phyloP scores from a whole-genome alignment of 2,888 invertebrate species.

The Tipula vernalis region DNA sequence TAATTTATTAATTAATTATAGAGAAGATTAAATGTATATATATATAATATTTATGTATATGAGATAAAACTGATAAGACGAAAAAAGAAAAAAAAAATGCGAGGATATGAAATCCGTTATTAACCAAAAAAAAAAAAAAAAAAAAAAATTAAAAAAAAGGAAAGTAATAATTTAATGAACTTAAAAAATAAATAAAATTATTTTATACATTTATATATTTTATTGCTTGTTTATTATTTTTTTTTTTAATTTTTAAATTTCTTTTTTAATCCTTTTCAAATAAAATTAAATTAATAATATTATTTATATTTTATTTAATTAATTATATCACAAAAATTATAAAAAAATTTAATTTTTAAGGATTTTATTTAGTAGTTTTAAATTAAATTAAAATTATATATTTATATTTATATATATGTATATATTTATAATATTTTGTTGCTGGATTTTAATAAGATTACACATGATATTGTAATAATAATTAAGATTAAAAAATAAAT shows the following conservation, averaged over 20 bases:
- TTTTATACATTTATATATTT: conserved; percentile 4
- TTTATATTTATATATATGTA: not conserved
- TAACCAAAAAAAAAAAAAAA: not conserved
- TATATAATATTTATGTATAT: not conserved
- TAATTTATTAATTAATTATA: not conserved
- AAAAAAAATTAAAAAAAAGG: not conserved
- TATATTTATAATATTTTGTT: not conserved
- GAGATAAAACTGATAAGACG: not conserved
- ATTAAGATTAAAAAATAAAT: not conserved
- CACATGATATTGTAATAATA: not conserved
- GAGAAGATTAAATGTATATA: not conserved
- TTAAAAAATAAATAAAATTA: not conserved
- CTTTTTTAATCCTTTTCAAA: not conserved
- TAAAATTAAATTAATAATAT: not conserved
- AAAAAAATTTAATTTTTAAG: not conserved
- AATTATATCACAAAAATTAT: conserved; percentile 4
- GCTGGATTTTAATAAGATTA: not conserved
- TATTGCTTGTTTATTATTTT: not conserved
- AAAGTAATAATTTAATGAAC: not conserved
- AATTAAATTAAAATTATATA: not conserved
- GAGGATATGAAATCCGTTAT: not conserved
- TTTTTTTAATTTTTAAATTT: not conserved
- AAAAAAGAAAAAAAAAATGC: not conserved
- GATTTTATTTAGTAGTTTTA: not conserved
- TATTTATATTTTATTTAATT: not conserved